phyloP scores from a whole-genome alignment of 1,140 invertebrate genomes.

The Ceratitis capitata region DNA sequence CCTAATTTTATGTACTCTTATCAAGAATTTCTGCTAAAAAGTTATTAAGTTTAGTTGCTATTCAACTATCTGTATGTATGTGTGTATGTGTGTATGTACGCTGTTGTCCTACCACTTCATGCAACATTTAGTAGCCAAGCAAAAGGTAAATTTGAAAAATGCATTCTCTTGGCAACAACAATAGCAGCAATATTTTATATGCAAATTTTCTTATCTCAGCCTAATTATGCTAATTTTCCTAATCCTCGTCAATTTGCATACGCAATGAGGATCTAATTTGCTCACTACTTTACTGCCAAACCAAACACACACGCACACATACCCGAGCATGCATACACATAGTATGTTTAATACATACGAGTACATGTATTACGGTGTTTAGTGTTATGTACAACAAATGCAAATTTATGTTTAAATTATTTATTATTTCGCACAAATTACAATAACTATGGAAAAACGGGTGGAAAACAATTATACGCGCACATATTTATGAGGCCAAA shows the following conservation, averaged over 20 bases:
- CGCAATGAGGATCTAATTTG: background rate
- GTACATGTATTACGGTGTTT: background rate
- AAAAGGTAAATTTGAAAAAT: conserved; percentile 17
- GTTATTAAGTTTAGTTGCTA: too few relatives aligned
- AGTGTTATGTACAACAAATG: background rate
- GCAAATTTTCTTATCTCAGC: conserved; percentile 33
- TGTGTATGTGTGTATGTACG: too few relatives aligned
- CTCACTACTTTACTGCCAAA: background rate
- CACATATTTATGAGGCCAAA: background rate
- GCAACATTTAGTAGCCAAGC: background rate
- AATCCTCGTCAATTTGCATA: conserved; percentile 24
- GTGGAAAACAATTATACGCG: background rate
- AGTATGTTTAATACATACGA: too few relatives aligned
- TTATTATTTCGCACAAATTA: conserved; percentile 35
- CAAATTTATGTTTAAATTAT: conserved; percentile 12
- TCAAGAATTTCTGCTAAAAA: too few relatives aligned
- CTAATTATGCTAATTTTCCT: conserved; percentile 31
- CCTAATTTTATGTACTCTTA: too few relatives aligned
- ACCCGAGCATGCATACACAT: too few relatives aligned
- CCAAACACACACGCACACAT: background rate
- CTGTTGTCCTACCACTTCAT: background rate
- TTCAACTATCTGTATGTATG: too few relatives aligned
- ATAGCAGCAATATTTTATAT: background rate
- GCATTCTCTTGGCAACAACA: conserved; percentile 11
- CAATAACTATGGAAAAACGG: conserved; percentile 17